Percentiles rank a stretch among this genome's conserved stretches.
Conservation (phyloP, 2,797 vertebrate species). For the Lutjanus argentimaculatus region DNA sequence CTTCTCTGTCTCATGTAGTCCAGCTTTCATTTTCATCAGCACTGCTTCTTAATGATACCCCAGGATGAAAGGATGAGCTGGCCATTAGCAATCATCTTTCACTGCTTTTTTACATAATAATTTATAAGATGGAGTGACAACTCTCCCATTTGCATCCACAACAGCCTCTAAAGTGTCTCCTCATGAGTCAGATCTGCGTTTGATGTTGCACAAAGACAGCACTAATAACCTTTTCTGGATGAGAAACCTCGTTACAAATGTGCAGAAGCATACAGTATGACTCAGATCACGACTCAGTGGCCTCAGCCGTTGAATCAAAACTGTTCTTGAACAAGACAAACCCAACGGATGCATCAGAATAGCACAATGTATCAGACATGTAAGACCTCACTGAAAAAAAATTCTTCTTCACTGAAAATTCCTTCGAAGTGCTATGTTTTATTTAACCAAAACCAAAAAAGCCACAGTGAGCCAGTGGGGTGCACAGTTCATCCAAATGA, state of each 20-base stretch:
- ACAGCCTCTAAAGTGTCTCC: conserved; percentile 16
- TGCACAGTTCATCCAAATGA: conserved; percentile 17
- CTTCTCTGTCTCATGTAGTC: conserved; percentile 31
- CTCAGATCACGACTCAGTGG: conserved; percentile 36
- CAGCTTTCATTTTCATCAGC: conserved; percentile 14
- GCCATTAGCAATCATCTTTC: not conserved
- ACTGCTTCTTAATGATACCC: not conserved
- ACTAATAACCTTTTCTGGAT: conserved; percentile 36
- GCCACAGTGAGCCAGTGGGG: not conserved
- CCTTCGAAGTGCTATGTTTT: not conserved
- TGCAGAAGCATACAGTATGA: conserved; percentile 38
- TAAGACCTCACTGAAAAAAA: conserved; percentile 8
- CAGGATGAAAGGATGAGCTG: not conserved
- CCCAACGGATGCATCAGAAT: conserved; percentile 16
- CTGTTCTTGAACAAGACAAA: conserved; percentile 6
- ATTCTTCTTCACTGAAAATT: not conserved
- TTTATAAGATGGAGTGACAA: conserved; percentile 30
- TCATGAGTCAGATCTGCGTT: conserved; percentile 44
- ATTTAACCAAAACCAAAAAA: conserved; percentile 10
- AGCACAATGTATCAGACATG: conserved; percentile 16
- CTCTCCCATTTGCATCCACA: conserved; percentile 34
- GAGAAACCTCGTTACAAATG: conserved; percentile 49
- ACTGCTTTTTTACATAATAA: not conserved
- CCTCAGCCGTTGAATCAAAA: conserved; percentile 5
- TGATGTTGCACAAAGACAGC: conserved; percentile 28